Conservation (phyloP, 1,140 invertebrate species). For the Diabrotica virgifera region DNA sequence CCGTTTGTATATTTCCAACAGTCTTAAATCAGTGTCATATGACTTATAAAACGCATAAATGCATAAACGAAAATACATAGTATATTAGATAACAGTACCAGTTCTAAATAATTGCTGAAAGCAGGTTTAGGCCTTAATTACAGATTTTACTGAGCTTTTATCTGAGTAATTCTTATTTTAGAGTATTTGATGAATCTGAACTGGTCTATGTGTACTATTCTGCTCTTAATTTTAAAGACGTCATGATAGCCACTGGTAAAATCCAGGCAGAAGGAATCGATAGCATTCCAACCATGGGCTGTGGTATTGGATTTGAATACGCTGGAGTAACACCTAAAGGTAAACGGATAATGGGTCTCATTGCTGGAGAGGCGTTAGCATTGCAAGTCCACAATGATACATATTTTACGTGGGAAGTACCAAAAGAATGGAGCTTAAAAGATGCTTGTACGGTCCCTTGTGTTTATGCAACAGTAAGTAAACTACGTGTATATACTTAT, state of each 20-base stretch:
- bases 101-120: too few species aligned
- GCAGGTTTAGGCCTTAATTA: too few species aligned
- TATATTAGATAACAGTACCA: too few species aligned
- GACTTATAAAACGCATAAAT: too few species aligned
- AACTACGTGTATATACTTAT: too few species aligned
- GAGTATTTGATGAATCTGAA: conserved; percentile 4
- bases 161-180: conserved; percentile 13
- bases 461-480: conserved; percentile 68
- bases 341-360: conserved; percentile 68
- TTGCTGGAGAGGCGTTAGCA: conserved; percentile 54
- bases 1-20: too few species aligned
- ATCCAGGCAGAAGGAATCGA: conserved; percentile 40
- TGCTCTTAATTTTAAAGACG: conserved; percentile 72
- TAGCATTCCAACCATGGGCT: conserved; percentile 35
- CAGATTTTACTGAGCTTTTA: too few species aligned
- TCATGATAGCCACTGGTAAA: conserved; percentile 74
- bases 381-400: conserved; percentile 60
- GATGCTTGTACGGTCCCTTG: conserved; percentile 87
- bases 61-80: too few species aligned
- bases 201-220: conserved; percentile 55
- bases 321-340: conserved; percentile 57
- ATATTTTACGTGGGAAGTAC: conserved; percentile 67
- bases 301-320: conserved; percentile 70
- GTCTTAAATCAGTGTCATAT: too few species aligned
- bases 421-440: conserved; percentile 76